Evolutionary conservation across 2,888 invertebrate genomes (phyloP).

Genomic region (Anodontia alba): DNA sequence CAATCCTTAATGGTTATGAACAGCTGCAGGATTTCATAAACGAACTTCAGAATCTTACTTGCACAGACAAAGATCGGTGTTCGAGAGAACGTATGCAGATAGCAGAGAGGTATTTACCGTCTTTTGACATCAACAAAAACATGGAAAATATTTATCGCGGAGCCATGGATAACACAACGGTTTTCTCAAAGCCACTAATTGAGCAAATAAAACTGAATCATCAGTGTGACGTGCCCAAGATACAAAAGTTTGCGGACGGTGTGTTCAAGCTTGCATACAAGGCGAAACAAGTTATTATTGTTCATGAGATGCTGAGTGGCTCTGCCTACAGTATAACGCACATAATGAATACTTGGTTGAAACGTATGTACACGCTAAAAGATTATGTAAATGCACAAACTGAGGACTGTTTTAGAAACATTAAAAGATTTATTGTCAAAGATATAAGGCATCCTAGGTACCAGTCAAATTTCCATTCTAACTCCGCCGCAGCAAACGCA

Average conservation of each 20-base stretch:
- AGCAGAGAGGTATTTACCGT: not conserved
- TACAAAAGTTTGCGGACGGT: not conserved
- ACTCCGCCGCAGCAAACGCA: not conserved
- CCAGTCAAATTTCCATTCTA: not conserved
- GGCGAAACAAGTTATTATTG: not conserved
- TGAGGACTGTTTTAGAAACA: not conserved
- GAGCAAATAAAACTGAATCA: not conserved
- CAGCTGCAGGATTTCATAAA: not conserved
- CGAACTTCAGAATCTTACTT: not conserved
- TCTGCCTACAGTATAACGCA: not conserved
- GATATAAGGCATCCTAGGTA: not conserved
- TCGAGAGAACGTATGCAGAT: not conserved
- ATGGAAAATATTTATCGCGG: not conserved
- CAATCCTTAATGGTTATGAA: not conserved
- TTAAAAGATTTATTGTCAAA: not conserved
- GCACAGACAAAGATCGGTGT: not conserved
- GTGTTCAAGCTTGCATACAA: not conserved
- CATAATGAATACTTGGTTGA: not conserved
- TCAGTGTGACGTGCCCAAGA: not conserved
- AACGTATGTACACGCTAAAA: not conserved
- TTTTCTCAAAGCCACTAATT: not conserved
- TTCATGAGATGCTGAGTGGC: not conserved
- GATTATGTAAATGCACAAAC: not conserved
- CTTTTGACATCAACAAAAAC: not conserved
- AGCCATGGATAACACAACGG: not conserved